A percentile compares a stretch with the other conserved stretches of the same genome.
phyloP scores from a whole-genome alignment of 2,113 vertebrate genomes.

The Callipepla californica region DNA sequence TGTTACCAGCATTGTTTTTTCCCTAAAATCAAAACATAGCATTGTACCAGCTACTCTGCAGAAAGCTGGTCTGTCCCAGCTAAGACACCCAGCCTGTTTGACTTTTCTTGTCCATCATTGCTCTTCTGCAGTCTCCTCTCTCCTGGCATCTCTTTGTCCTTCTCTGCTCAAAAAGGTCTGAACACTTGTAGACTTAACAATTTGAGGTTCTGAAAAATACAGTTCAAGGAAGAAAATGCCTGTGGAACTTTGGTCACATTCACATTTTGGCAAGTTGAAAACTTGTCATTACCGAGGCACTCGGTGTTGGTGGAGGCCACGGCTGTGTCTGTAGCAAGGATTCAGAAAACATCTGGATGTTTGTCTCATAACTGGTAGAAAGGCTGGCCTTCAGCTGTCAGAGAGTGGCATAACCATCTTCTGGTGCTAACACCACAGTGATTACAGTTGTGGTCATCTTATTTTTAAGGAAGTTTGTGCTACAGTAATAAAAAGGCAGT shows the following conservation, averaged over 20 bases:
- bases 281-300: background rate
- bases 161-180: background rate
- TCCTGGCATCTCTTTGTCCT: background rate
- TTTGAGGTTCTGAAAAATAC: background rate
- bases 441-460: background rate
- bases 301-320: background rate
- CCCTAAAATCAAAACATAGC: too few species aligned
- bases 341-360: background rate
- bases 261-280: background rate
- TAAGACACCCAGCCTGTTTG: background rate
- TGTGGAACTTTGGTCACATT: background rate
- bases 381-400: background rate
- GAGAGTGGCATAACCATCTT: too few species aligned
- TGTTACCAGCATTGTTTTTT: too few species aligned
- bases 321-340: background rate
- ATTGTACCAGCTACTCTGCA: too few species aligned
- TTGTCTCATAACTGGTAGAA: background rate
- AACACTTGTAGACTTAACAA: rapidly evolving
- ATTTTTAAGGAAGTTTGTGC: background rate
- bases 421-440: too few species aligned
- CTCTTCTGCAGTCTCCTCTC: background rate
- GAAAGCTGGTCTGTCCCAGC: too few species aligned
- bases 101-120: background rate
- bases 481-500: background rate
- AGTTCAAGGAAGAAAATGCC: background rate